Base-by-base conservation (phyloP, 1,140 invertebrate genomes). In the Nylanderia fulva region DNA sequence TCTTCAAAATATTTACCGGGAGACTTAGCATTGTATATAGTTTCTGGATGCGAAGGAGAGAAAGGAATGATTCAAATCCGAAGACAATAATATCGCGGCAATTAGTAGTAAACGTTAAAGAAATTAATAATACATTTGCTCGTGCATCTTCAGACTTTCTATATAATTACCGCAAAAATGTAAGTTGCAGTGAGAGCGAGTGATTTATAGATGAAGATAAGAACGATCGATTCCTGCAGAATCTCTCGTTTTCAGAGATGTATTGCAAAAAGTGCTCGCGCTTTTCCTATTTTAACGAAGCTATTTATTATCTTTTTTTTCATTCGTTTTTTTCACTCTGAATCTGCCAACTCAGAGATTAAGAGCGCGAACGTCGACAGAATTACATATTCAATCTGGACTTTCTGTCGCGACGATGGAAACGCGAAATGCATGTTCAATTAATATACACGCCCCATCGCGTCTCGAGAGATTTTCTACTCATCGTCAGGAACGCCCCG, bases 321-420 rank as follows among this genome's bases (percentile, higher is more conserved):
- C 54, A 27, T 54, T 33, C 45, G 64, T 86, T 88, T 90, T 88
- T 90, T 63, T 84, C 86, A 71, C 72, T 5, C 52, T n/a, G n/a
- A 60, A 87, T 86, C 71, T 88, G 21, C 60, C 79, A 85, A 86
- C 82, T 84, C 82, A 90, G 86, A 86, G 88, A 88, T 84, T 84
- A 91, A 85, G 91, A 85, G 72, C 42, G 54, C 69, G 58, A 60
- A 11, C n/a, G 48, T 15, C 56, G 33, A 64, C 69, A 63, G 13
- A 85, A 3, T 56, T 33, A 4, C 29, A 54, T n/a, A 21, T 64
- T 9, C 18, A 42, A 4, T 9, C 0, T 24, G 11, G 21, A 15
- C 48, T 82, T 71, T 71, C 39, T 33, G 36, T 33, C 36, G 52
- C 36, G 52, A 9, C 58, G 58, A 68, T 27, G 58, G 48, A 82